Evolutionary conservation across 1,140 invertebrate genomes (phyloP), one percentile per base, ranked within the genome.

Genomic region (Sycophila sp.): DNA sequence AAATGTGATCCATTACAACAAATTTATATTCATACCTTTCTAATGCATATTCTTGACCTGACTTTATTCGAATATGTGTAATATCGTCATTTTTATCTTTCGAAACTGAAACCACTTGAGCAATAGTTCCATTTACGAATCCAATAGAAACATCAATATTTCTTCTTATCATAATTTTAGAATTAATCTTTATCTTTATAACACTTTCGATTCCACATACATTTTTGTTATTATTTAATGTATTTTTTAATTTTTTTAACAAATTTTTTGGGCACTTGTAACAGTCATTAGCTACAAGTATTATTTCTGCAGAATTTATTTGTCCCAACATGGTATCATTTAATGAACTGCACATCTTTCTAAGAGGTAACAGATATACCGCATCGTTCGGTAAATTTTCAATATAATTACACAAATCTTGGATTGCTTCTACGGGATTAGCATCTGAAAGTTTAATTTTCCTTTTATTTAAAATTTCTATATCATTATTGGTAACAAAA

Each of bases 201-300:
- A 40, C 10, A 13, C 32, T 5, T 22, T 24, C 13, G 40, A 40
- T 13, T 1, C 58, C 58, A 28, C 38, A 62, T 10, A 34, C 28
- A 58, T 58, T 38, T 38, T 58, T 19, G 24, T 58, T 34, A 3
- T 58, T 34, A 58, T 58, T 58, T 24, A 58, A n/a, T 2, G 32
- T 7, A 17, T 55, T 32, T 15, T 30, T n/a, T 4, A 55, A 26
- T 1, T 55, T 15, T 56, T 79, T 71, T 58, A 79, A 71, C 74
- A 80, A 85, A 58, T 86, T 63, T 69, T 64, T 65, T 56, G 32
- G 56, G 56, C 51, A 65, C 55, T 38, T 63, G 15, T 45, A 60
- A 4, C 3, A 15, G 34, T 56, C 53, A 17, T 32, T 60, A 5
- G 58, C 36, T 5, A 40, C 13, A 26, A 32, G 15, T 32, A 2